Evolutionary conservation across 2,888 invertebrate species (phyloP), one percentile per base, ranked within the genome.

Genomic region (Hipparchia sbordonii): DNA sequence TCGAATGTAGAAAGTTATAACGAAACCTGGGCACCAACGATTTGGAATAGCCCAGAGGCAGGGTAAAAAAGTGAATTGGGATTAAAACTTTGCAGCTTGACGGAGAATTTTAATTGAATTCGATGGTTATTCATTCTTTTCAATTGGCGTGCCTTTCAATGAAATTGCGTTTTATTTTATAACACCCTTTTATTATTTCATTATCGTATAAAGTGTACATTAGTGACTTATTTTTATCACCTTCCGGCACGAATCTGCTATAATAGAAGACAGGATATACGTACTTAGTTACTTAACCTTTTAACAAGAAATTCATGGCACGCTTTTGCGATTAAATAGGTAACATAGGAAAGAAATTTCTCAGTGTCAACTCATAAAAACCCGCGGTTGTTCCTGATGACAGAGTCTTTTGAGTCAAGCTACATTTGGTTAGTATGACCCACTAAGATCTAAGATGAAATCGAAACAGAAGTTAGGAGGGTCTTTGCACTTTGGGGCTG

Each of bases 401-500:
- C 61, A 61, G 6, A 52, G 13, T 6, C 3, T 3, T 52, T 56
- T 56, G n/a, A 6, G 13, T 61, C 61, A 46, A 12, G 46, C 46
- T 13, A 13, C 62, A 62, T 13, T 46, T 62, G n/a, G 62, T 3
- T n/a, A 62, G 46, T 13, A 8, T 13, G 62, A 13, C 62, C 8
- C 48, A 23, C 48, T 46, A 56, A 61, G 60, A 23, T 23, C 46
- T 57, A 67, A 62, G 72, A 65, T 69, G 74, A 75, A 76, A 76
- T 70, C 75, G 74, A 74, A 74, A 76, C 72, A 84, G 82, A 82
- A 85, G 85, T 82, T 86, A 83, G 85, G 84, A 84, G 83, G 86
- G 84, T 87, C 86, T 88, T 88, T 85, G 83, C 85, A 84, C 87
- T 87, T 84, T 82, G 85, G 83, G 71, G 52, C 52, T 10, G 52